phyloP scores from a whole-genome alignment of 1,140 invertebrate species.

The Bilobella aurantiaca region DNA sequence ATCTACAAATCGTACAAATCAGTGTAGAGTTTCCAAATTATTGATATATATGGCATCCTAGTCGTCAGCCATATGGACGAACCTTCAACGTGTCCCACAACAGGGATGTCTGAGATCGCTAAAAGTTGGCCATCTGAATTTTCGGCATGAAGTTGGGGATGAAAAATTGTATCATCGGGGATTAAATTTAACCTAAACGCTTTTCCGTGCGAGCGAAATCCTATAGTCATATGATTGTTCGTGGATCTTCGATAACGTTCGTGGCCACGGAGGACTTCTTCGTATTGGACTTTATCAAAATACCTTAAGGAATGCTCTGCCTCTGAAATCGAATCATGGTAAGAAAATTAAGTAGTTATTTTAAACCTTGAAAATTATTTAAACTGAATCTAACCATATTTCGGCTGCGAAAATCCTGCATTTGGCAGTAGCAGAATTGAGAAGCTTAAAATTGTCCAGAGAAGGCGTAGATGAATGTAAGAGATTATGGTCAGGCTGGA shows the following conservation, averaged over 20 bases:
- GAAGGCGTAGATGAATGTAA: too few species aligned
- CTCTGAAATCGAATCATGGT: too few species aligned
- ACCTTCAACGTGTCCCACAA: conserved; percentile 28
- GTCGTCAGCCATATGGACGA: too few species aligned
- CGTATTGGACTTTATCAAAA: neutral
- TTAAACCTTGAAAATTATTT: too few species aligned
- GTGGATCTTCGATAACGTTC: neutral
- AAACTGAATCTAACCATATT: too few species aligned
- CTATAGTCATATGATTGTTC: neutral
- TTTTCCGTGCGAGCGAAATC: conserved; percentile 11
- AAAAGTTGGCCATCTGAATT: conserved; percentile 27
- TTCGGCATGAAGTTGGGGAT: conserved; percentile 31
- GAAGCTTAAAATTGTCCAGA: too few species aligned
- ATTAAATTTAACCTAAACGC: conserved; percentile 24
- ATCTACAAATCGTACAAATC: conserved; percentile 48
- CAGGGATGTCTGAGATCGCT: conserved; percentile 19
- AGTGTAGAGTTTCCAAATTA: too few species aligned
- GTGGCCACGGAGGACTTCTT: neutral
- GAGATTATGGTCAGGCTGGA: too few species aligned
- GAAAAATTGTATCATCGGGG: conserved; percentile 24
- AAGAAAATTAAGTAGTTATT: too few species aligned
- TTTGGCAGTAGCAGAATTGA: too few species aligned
- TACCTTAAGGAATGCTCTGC: neutral
- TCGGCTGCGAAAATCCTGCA: too few species aligned
- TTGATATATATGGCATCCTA: too few species aligned